Evolutionary conservation across 2,797 vertebrate genomes (phyloP), one percentile per base, ranked within the genome.

Genomic region (Thunnus albacares): DNA sequence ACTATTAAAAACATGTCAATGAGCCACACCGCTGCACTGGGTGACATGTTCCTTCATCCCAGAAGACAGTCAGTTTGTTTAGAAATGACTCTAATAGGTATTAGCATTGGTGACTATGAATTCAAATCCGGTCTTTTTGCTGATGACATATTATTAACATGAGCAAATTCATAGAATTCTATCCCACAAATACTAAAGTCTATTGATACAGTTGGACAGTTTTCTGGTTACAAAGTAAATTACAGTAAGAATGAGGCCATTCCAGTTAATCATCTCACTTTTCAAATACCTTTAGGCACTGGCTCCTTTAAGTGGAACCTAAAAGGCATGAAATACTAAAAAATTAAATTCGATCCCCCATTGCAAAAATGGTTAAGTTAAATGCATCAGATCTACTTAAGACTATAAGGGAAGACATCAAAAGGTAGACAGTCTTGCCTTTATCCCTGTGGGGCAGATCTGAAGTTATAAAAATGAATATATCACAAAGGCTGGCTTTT

Each of bases 391-490:
- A 70, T 8, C 24, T 58, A 1, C 4, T 47, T 15, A 59, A 59
- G 14, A 60, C 57, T 33, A 10, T 60, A 6, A 56, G 51, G 24
- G 33, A 74, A 8, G 51, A 55, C n/a, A 35, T 41, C 7, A 73
- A 55, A 22, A 56, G 61, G 7, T 75, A 52, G 52, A 56, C 51
- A 47, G 24, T 56, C 0, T 17, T 70, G 9, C 67, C 17, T 26
- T 14, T 70, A 45, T 73, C 33, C 3, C 5, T 63, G 2, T 53
- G 58, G 59, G 33, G 71, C 12, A 62, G 49, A 73, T 51, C 13
- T 18, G 22, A 62, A 52, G 47, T 61, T 8, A 53, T 73, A 12
- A 62, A 53, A 41, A 69, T 69, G 10, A 41, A 24, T 24, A 17
- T 61, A 3, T 24, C 22, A 24, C 38, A n/a, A 22, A 15, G 35